Evolutionary conservation across 2,113 vertebrate species (phyloP), one percentile per base, ranked within the genome.

Genomic region (Myxocyprinus asiaticus): DNA sequence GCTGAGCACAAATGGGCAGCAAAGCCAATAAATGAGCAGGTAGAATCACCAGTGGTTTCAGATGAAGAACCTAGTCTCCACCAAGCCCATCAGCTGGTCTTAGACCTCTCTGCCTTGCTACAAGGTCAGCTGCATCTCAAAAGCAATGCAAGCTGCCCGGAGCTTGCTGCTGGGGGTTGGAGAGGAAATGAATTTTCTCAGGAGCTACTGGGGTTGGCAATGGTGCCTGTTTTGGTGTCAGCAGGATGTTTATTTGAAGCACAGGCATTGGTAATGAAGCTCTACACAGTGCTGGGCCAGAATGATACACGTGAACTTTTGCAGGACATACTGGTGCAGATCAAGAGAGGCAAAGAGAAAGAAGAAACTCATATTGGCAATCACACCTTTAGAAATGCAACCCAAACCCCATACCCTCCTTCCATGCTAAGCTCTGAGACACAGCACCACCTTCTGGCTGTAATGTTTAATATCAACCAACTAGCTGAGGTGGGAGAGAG

Each of bases 381-480:
- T 48, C 47, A 63, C 9, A 63, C 61, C 5, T 22, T 62, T 7
- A 22, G 22, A 33, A 65, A 6, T 43, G 17, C 2, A 11, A 64
- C n/a, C 47, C 62, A 76, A 7, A 11, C 62, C 6, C 5, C 7
- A 3, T 17, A 70, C 45, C 12, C 10, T 48, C 15, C 4, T 1
- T 15, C 67, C 22, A 72, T 66, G 14, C 53, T 9, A 4, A 67
- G 17, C 5, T 2, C 9, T 15, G 66, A 66, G 4, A 77, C 72
- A 1, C 67, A 88, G 67, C 68, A 1, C 22, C 88, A 89, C 5
- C 77, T 89, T 6, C 88, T 92, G 56, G 88, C 92, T 0, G 83
- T 95, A 59, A 88, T 91, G 82, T 94, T 94, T 44, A 90, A 93
- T 76, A 89, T 97, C 78, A 88, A 88, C 22, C 90, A 87, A 45